Base-by-base conservation (phyloP, 2,888 invertebrate genomes). In the Metallyticus violacea region DNA sequence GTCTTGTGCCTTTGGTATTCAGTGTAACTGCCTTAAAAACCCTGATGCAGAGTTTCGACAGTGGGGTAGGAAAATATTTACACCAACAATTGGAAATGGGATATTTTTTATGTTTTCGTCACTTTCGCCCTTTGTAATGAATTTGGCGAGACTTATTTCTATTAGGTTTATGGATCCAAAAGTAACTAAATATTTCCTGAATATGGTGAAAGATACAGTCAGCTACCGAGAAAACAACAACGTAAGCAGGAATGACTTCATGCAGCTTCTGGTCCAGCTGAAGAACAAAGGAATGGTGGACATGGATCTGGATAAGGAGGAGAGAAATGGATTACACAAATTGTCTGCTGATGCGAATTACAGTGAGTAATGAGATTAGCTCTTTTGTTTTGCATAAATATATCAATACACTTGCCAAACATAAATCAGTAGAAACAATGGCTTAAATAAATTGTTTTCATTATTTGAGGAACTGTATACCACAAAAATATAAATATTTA, bases 1-100 rank as follows among this genome's bases (percentile, higher is more conserved):
- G 0, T 91, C 91, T 0, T 90, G 92, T 1, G 91, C 93, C 0
- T 93, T 93, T 87, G 93, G 93, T 0, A 91, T 93, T 6, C 91
- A 90, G 7, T 90, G 90, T 2, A 88, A 91, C 78, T 89, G 90
- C 0, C 90, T 90, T 0, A 91, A 91, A 85, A 86, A 90, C 29
- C 87, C 88, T 0, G 90, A 92, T 28, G 88, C 92, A 90, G 1
- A 92, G 91, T 40, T 92, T 91, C 83, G 89, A 90, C 29, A 83
- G 89, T 30, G 90, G 91, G 88, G 90, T 89, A 0, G 88, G 87
- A 85, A 89, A 90, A 27, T 89, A 90, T 0, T 40, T 7, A 90
- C 89, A 9, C 91, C 91, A 29, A 87, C 91, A 79, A 90, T 9
- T 25, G 26, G 26, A 82, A 7, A 77, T 26, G 83, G 91, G 9